These are phyloP conservation scores for Paramuricea clavata DNA, from an alignment of 92 coral and sea anemone genomes.

Conservation along the genomic window DNA sequence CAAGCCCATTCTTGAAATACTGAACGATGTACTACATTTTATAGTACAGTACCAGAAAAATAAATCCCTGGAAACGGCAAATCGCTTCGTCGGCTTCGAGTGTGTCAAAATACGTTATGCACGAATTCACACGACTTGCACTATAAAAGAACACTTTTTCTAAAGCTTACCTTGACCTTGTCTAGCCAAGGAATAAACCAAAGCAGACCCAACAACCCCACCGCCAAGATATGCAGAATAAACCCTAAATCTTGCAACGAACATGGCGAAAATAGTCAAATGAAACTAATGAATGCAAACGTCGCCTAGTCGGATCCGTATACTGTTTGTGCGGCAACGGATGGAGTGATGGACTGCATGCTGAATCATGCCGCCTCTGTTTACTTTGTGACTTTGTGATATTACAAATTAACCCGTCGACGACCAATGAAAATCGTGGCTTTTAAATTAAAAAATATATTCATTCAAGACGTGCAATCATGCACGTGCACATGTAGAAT, in stretches of 20 bases:
- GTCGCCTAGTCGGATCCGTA: no score
- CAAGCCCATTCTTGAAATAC: not conserved
- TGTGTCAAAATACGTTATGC: not conserved
- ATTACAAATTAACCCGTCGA: not conserved
- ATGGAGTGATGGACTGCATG: no score
- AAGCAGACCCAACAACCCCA: constrained; percentile 1
- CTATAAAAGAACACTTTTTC: not conserved
- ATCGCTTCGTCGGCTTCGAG: not conserved
- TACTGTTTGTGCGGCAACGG: no score
- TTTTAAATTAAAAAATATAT: not conserved
- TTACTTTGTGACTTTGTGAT: constrained; percentile 25
- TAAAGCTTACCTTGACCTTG: constrained; percentile 28
- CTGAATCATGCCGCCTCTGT: not conserved
- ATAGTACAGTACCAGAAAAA: not conserved
- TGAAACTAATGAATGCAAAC: not conserved
- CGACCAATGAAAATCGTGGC: constrained; percentile 2
- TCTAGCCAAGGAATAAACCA: constrained; percentile 20
- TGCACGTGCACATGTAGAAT: not conserved
- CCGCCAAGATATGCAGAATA: constrained; percentile 19
- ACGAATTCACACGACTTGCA: not conserved
- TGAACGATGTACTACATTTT: not conserved
- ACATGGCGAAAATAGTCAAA: constrained; percentile 23
- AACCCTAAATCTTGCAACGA: constrained; percentile 28
- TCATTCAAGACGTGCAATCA: not conserved
- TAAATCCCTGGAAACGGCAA: not conserved